Base-by-base conservation (phyloP, 1,140 invertebrate genomes). In the Zaprionus kolodkinae region DNA sequence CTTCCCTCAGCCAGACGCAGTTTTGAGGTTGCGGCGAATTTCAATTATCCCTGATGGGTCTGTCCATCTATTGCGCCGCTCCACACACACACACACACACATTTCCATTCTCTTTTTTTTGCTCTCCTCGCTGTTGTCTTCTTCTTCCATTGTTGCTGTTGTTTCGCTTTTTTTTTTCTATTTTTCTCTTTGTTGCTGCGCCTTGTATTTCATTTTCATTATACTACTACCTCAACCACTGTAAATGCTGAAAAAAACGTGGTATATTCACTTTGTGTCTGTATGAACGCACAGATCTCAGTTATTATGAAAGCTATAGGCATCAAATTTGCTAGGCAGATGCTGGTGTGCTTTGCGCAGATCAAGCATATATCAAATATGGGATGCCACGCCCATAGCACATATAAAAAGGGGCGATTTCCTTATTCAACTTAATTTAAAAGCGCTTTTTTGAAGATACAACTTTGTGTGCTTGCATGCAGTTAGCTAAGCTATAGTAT, bases 171-270 rank as follows among this genome's bases (percentile, higher is more conserved):
- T 48, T 13, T 45, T 55, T 59, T 45, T 55, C 54, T 30, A 21
- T 21, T 21, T 25, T 10, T 50, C 27, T 30, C 6, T 36, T 64
- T 56, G 66, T 61, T 35, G 45, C 33, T 72, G 57, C 66, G 52
- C 56, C 71, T 76, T 88, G 80, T 83, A 88, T 80, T 87, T 87
- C 84, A 87, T 77, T 87, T 87, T 87, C 70, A 45, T 45, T 10
- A 45, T 45, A 45, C 40, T 6, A 21, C 21, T 21, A 21, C n/a
- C 40, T 2, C 40, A 13, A 43, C 40, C 40, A 43, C n/a, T 15
- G 40, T 9, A n/a, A 6, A 43, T 43, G 40, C 13, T 43, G 6
- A 35, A 35, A 35, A 35, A 35, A 35, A 35, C 33, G 1, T 7
- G 33, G 6, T 35, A 35, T 35, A 35, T 35, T 9, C 33, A 0